These are phyloP conservation scores for Hydrotaea cyrtoneurina DNA, from an alignment of 2,888 invertebrate species.

Conservation along the genomic window DNA sequence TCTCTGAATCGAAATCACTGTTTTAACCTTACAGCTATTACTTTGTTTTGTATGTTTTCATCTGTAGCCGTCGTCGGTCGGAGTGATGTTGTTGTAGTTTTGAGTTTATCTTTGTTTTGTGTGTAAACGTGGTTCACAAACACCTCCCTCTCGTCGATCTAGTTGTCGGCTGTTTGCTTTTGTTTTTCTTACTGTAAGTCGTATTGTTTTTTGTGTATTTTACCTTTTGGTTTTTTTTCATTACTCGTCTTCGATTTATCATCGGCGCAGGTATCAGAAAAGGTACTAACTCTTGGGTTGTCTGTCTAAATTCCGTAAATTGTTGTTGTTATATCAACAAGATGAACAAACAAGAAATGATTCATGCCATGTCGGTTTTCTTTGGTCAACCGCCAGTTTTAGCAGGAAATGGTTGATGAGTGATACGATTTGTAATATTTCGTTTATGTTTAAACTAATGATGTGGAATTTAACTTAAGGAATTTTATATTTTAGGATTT, in stretches of 20 bases:
- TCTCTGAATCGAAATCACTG: constrained; percentile 9
- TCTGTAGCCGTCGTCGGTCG: constrained; percentile 28
- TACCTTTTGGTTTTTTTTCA: constrained; percentile 29
- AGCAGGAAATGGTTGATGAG: background rate
- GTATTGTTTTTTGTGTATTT: constrained; percentile 25
- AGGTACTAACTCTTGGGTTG: background rate
- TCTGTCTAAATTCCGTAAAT: background rate
- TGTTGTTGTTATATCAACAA: constrained; percentile 4
- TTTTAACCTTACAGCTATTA: background rate
- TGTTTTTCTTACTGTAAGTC: constrained; percentile 24
- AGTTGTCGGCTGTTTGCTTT: constrained; percentile 29
- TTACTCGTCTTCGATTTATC: constrained; percentile 46
- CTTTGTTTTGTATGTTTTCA: constrained; percentile 22
- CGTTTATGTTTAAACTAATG: too few relatives aligned
- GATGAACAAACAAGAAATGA: background rate
- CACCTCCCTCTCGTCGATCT: constrained; percentile 16
- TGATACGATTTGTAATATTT: background rate
- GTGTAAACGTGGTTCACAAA: constrained; percentile 54
- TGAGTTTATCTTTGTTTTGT: constrained; percentile 27
- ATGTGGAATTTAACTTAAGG: too few relatives aligned
- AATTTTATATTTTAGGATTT: too few relatives aligned
- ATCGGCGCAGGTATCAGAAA: constrained; percentile 51
- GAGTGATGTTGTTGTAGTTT: constrained; percentile 16
- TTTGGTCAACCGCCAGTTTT: background rate
- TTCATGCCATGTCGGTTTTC: background rate